Evolutionary conservation across 2,113 vertebrate genomes (phyloP).

Genomic region (Podilymbus podiceps): DNA sequence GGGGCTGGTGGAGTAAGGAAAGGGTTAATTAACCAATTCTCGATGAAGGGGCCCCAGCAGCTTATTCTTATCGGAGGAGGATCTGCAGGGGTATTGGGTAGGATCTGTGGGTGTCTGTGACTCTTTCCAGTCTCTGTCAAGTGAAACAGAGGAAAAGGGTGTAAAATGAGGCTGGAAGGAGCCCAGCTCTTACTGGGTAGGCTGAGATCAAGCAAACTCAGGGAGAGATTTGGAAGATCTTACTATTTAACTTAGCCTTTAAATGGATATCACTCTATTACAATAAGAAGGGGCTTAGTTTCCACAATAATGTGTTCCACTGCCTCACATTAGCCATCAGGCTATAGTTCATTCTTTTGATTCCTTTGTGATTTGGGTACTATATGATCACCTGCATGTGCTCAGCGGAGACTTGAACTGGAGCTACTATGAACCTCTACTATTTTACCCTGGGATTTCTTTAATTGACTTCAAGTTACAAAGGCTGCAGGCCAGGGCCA

Average conservation of each 20-base stretch:
- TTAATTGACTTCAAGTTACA: neutral
- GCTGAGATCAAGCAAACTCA: neutral
- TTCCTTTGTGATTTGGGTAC: neutral
- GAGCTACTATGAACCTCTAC: neutral
- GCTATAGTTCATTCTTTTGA: neutral
- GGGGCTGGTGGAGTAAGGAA: neutral
- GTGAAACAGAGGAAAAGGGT: neutral
- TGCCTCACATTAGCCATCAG: neutral
- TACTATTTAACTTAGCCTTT: neutral
- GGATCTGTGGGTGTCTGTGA: slow-evolving; percentile 31
- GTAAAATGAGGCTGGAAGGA: neutral
- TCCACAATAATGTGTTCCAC: neutral
- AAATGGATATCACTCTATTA: neutral
- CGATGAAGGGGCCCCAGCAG: fast-evolving
- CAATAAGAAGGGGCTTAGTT: neutral
- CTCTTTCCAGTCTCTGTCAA: slow-evolving; percentile 51
- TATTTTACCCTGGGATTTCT: neutral
- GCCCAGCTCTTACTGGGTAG: neutral
- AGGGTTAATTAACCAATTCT: slow-evolving; percentile 42
- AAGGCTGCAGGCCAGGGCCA: neutral
- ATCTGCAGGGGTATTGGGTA: neutral
- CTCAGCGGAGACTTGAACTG: neutral
- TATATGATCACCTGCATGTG: neutral
- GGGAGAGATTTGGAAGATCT: neutral
- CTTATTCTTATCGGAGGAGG: neutral